Base-by-base conservation (phyloP, 2,888 invertebrate genomes). In the Cactoblastis cactorum region DNA sequence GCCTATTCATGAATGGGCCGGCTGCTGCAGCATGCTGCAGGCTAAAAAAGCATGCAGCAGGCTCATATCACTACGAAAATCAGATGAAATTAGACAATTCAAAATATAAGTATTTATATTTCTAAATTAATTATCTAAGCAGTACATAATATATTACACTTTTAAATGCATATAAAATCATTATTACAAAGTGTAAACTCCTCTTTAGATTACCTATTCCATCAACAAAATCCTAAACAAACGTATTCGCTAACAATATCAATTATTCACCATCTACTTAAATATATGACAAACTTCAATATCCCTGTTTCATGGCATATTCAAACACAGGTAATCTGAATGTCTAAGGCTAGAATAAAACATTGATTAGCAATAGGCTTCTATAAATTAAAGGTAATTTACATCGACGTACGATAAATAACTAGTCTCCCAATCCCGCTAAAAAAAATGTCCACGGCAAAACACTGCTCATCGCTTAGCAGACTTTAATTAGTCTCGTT, bases 191-290 rank as follows among this genome's bases (percentile, higher is more conserved):
- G 28, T 15, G 28, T 28, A 15, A 48, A 48, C 37, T 58, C 60
- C 60, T 56, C 63, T 57, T 48, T 48, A 41, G 57, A 57, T 59
- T 60, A 63, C 65, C 59, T 62, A 65, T 69, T 67, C 66, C 72
- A 78, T 77, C 75, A 79, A 80, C 77, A 77, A 74, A 67, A 77
- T 77, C 83, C 83, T 83, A 80, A 81, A 69, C 68, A 80, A 82
- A 84, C 80, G 63, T 60, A 62, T 74, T 65, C 67, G 74, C 69
- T 60, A 71, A 77, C 72, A 75, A 64, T 67, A 77, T 78, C 69
- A 69, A 81, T 81, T 73, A 81, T 81, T 80, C 77, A 80, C 61
- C 62, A 67, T 65, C 61, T 59, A 65, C n/a, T n/a, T n/a, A 65
- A 65, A 64, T 65, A 64, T 66, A 74, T 71, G 72, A 70, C 61